Base-by-base conservation (phyloP, 2,888 invertebrate species). In the Morpho helenor region DNA sequence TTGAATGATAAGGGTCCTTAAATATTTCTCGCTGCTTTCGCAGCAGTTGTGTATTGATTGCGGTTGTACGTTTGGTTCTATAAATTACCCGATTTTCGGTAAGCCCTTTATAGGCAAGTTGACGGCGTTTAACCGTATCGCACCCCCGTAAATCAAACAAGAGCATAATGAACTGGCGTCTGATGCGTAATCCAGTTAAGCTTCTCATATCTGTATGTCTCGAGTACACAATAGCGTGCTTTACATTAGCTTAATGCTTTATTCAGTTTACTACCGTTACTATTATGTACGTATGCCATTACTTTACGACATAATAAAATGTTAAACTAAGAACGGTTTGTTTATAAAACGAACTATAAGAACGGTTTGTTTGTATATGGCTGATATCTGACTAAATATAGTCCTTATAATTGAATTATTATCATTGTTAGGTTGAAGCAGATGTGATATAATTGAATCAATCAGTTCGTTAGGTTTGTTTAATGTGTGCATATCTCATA, bases 141-240 rank as follows among this genome's bases (percentile, higher is more conserved):
- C 80, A 82, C 85, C 85, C 83, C 79, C 84, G 84, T 88, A 89
- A 89, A 89, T 90, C 89, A 89, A 81, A 80, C 76, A 77, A 78
- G 68, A 75, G 84, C 79, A 87, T 88, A 87, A 90, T 87, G 86
- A 87, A 84, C 75, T 77, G 72, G 71, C 76, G 81, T 81, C 80
- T 74, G 72, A 68, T 74, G 80, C 77, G 69, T 87, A 86, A 89
- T 87, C 85, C 84, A 69, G 77, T 79, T 87, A 84, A 87, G 83
- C 84, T 73, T 74, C 79, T 82, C 81, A 78, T 82, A 77, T 79
- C 77, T 82, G 78, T 84, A 82, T 82, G 80, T 78, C 81, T 80
- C 79, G 76, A 77, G 77, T 78, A 82, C 77, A 85, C 81, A 85
- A 82, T 84, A 77, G 75, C 71, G 70, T 73, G 78, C 76, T 78